Evolutionary conservation across 2,113 vertebrate genomes (phyloP).

Genomic region (Antennarius striatus): DNA sequence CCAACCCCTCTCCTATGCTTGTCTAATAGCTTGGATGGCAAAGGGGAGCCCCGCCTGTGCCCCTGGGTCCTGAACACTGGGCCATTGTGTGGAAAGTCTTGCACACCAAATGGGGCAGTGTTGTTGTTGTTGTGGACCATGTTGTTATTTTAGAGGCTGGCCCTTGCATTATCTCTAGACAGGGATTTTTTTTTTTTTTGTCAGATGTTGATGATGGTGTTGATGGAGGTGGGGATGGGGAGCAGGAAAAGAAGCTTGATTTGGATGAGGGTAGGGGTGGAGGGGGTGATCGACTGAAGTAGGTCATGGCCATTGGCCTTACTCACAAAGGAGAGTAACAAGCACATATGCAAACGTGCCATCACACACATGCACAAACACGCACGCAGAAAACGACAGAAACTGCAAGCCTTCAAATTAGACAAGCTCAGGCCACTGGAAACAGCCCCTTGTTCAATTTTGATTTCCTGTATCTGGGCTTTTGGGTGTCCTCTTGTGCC

Average conservation of each 20-base stretch:
- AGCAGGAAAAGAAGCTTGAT: conserved; percentile 17
- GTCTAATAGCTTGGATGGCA: conserved; percentile 60
- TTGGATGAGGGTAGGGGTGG: conserved; percentile 13
- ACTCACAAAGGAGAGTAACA: conserved; percentile 49
- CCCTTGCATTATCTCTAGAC: conserved; percentile 24
- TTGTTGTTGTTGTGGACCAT: conserved; percentile 69
- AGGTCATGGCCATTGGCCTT: conserved; percentile 58
- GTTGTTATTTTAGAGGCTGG: conserved; percentile 75
- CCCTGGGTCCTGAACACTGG: conserved; percentile 67
- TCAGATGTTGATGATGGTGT: conserved; percentile 44
- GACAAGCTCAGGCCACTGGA: conserved; percentile 43
- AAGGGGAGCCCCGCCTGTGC: conserved; percentile 60
- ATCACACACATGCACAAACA: conserved; percentile 27
- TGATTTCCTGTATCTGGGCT: conserved; percentile 24
- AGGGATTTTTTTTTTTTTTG: conserved; percentile 35
- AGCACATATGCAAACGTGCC: conserved; percentile 51
- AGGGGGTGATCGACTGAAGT: conserved; percentile 54
- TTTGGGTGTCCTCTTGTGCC: conserved; percentile 18
- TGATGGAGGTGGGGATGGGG: conserved; percentile 41
- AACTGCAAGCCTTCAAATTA: conserved; percentile 53
- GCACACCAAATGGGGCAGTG: conserved; percentile 64
- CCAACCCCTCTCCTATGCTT: conserved; percentile 58
- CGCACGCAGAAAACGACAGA: conserved; percentile 24
- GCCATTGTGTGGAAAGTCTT: conserved; percentile 69
- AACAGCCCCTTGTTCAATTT: conserved; percentile 36